Base-by-base conservation (phyloP, 2,888 invertebrate species). In the Caenorhabditis sulstoni region DNA sequence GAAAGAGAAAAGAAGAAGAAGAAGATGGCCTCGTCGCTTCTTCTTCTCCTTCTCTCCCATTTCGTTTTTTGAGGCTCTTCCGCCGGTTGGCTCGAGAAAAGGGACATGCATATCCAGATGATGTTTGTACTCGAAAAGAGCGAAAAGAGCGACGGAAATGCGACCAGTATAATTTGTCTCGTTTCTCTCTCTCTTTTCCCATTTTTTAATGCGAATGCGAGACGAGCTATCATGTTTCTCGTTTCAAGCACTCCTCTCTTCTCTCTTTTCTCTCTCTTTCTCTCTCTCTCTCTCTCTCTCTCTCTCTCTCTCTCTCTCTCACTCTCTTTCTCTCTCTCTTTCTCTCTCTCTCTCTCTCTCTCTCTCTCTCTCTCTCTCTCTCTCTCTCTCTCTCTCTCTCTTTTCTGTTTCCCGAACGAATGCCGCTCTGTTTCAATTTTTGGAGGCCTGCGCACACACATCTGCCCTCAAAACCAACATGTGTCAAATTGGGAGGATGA, bases 401-500 rank as follows among this genome's bases (percentile, higher is more conserved):
- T 41, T n/a, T n/a, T n/a, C n/a, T n/a, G n/a, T n/a, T 55, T 29
- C 3, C 12, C 11, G 47, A 23, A 20, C 44, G 50, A 23, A 14
- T 47, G 9, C 37, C 29, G 29, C 29, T 29, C 29, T 41, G 37
- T 66, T 44, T 52, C 52, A 47, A 16, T 53, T 57, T 39, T 57
- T 57, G 52, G 52, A 29, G 50, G 68, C 52, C 44, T 53, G 44
- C 49, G 44, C 50, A 59, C 41, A 53, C 37, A 41, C 71, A 71
- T 64, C 62, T 64, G 64, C 64, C 49, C 55, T 71, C 16, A 62
- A 70, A 70, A 70, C 71, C 71, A 71, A 71, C 64, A 71, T 71
- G 64, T 70, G 71, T 62, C 62, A 71, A 71, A 71, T 71, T 71
- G 71, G 62, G 62, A 57, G 52, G 68, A 58, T 3, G 58, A 59